These are phyloP conservation scores for Aythya baeri DNA, from an alignment of 2,113 vertebrate species.

Conservation along the genomic window DNA sequence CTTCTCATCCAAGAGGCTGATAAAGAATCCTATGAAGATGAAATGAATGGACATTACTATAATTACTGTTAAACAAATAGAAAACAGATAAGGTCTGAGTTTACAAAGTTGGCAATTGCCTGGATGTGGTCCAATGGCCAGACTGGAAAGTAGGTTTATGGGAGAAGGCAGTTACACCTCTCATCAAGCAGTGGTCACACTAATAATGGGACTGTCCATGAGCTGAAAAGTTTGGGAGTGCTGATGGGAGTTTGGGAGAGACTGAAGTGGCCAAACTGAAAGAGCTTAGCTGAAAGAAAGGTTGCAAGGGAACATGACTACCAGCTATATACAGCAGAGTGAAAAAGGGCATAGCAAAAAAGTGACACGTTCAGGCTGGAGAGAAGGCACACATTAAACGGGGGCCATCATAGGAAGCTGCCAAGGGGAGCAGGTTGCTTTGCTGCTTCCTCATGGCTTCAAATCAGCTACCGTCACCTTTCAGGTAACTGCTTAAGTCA, in stretches of 20 bases:
- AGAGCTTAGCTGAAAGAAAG: background rate
- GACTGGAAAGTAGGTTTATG: background rate
- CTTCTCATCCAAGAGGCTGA: background rate
- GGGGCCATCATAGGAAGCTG: background rate
- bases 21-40: background rate
- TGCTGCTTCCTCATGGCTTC: background rate
- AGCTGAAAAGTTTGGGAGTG: background rate
- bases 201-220: accelerated
- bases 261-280: background rate
- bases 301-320: background rate
- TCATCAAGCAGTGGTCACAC: background rate
- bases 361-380: background rate
- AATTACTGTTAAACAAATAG: background rate
- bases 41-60: background rate
- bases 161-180: background rate
- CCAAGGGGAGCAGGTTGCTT: background rate
- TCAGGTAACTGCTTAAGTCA: background rate
- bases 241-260: background rate
- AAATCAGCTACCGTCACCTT: background rate
- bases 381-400: background rate
- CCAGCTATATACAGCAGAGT: accelerated
- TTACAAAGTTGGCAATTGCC: background rate
- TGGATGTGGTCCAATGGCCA: background rate
- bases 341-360: background rate
- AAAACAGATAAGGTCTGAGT: background rate